Percentiles rank a stretch among this genome's conserved stretches.
Conservation (phyloP, 2,888 invertebrate species). For the Calliphora vomitoria region DNA sequence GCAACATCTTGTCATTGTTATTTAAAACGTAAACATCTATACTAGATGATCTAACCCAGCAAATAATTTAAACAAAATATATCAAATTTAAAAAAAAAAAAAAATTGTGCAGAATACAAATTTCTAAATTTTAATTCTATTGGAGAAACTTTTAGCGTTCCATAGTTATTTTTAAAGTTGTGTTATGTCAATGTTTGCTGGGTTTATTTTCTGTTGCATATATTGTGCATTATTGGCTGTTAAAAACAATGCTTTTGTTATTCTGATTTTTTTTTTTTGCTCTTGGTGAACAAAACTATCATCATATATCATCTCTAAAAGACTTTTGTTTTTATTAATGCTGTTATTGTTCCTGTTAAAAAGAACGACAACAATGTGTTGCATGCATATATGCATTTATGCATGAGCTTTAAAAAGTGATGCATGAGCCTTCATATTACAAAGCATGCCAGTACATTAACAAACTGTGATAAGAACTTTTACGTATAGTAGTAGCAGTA, state of each 20-base stretch:
- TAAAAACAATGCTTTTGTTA: constrained; percentile 16
- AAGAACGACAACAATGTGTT: constrained; percentile 13
- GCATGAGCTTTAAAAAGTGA: background rate
- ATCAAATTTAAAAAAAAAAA: background rate
- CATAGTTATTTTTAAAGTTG: background rate
- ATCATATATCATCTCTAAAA: constrained; percentile 55
- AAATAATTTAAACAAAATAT: background rate
- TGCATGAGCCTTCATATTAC: background rate
- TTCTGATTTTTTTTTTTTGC: background rate
- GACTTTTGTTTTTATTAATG: constrained; percentile 30
- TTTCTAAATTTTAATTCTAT: no score
- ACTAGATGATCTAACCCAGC: background rate
- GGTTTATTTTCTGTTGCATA: background rate
- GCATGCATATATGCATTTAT: constrained; percentile 10
- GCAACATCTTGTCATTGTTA: background rate
- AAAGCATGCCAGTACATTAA: constrained; percentile 3
- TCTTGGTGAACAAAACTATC: constrained; percentile 50
- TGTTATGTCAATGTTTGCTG: background rate
- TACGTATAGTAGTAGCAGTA: background rate
- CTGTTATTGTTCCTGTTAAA: background rate
- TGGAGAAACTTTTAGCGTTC: no score
- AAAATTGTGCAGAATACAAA: no score
- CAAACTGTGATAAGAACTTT: background rate
- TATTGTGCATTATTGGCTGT: background rate
- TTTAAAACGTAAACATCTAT: background rate